Evolutionary conservation across 2,797 vertebrate genomes (phyloP), one percentile per base, ranked within the genome.

Genomic region (Schizopygopsis pylzovi): DNA sequence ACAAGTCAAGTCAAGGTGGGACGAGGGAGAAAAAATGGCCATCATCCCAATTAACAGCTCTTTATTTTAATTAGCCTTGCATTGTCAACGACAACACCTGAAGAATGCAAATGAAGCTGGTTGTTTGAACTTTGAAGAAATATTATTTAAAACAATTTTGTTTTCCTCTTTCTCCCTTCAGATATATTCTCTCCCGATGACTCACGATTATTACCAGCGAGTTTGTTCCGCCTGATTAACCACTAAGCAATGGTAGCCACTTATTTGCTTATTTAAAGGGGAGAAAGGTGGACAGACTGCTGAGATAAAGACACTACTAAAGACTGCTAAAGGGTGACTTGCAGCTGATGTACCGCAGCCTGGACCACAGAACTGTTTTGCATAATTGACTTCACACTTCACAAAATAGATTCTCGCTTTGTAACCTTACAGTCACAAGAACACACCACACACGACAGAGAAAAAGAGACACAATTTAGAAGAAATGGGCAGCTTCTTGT

Each of bases 21-120:
- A 33, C 33, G 20, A 41, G 22, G 1, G 10, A 39, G n/a, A 18
- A 43, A 70, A 80, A 79, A 33, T 28, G 20, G 56, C 79, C 73
- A 79, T 84, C 86, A 87, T 63, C 45, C 28, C 76, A 63, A 89
- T 85, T 71, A 89, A 80, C 47, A 67, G 81, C 68, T 67, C 88
- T 89, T 85, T 86, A 86, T 87, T 89, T 87, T 83, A 88, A 91
- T 90, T 83, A 91, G 89, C 56, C 41, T 67, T 22, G 15, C 83
- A 86, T 79, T 87, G 86, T 88, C 80, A 77, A 75, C 61, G 56
- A 70, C 75, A 73, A 81, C 47, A 76, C 83, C 89, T 90, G 82
- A 87, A 91, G 86, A 84, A 92, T 91, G 84, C 82, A 90, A 83
- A 75, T 52, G 28, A 49, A 54, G 28, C 49, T 25, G n/a, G 59